Evolutionary conservation across 2,888 invertebrate species (phyloP).

Genomic region (Lepidochrysops patricia): DNA sequence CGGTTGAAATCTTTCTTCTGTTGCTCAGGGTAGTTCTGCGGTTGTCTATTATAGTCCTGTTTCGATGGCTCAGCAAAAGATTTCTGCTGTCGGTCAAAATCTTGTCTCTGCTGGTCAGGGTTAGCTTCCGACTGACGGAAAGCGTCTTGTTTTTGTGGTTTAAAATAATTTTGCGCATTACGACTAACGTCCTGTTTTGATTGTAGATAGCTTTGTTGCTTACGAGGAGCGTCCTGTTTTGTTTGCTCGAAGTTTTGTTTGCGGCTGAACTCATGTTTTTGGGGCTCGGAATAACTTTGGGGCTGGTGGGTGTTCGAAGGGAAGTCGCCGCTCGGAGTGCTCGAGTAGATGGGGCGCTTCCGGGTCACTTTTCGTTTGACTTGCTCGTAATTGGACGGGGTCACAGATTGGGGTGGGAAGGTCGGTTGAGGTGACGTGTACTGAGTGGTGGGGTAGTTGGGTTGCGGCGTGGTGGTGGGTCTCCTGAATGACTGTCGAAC

Average conservation of each 20-base stretch:
- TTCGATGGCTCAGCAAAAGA: slow-evolving; percentile 4
- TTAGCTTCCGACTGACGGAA: neutral
- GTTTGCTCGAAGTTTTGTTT: slow-evolving; percentile 5
- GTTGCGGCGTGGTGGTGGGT: slow-evolving; percentile 50
- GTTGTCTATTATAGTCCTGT: neutral
- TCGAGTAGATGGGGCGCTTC: slow-evolving; percentile 53
- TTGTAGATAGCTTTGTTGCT: slow-evolving; percentile 5
- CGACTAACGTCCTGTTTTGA: slow-evolving; percentile 9
- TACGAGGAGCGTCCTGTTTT: slow-evolving; percentile 11
- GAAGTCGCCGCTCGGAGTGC: slow-evolving; percentile 39
- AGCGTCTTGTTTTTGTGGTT: slow-evolving; percentile 13
- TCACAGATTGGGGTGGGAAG: slow-evolving; percentile 31
- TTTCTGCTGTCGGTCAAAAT: slow-evolving; percentile 10
- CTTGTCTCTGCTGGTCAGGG: slow-evolving; percentile 9
- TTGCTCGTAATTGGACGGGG: slow-evolving; percentile 39
- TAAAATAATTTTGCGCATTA: slow-evolving; percentile 11
- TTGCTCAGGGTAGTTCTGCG: slow-evolving; percentile 10
- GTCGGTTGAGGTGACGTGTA: slow-evolving; percentile 35
- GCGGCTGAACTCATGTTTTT: slow-evolving; percentile 38
- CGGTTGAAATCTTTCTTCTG: slow-evolving; percentile 9
- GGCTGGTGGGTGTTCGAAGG: slow-evolving; percentile 37
- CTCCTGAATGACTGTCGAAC: slow-evolving; percentile 48
- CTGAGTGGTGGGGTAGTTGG: slow-evolving; percentile 41
- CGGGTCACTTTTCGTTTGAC: slow-evolving; percentile 56
- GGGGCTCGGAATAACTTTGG: slow-evolving; percentile 36